Conservation (phyloP, 1,140 invertebrate species). For the Choristoneura fumiferana region DNA sequence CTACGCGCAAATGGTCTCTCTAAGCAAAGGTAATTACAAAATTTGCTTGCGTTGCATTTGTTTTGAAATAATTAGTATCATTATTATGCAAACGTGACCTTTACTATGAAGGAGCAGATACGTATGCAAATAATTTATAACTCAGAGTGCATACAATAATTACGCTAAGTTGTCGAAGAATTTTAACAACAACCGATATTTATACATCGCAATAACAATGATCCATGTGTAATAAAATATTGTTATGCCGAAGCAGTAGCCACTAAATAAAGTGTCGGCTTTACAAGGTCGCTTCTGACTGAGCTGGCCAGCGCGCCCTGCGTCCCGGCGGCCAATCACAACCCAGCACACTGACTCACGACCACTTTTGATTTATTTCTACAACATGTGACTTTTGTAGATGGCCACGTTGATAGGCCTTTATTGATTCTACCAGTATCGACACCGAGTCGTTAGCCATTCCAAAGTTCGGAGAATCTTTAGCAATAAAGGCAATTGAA, state of each 20-base stretch:
- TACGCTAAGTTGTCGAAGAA: neutral
- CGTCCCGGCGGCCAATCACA: neutral
- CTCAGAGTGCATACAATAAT: too few species aligned
- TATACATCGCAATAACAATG: conserved; percentile 1
- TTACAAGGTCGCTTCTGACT: conserved; percentile 13
- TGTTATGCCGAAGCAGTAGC: conserved; percentile 2
- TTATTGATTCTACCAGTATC: neutral
- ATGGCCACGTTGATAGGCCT: conserved; percentile 1
- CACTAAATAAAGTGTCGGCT: neutral
- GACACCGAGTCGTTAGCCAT: too few species aligned
- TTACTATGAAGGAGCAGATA: too few species aligned
- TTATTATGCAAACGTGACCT: neutral
- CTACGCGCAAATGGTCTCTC: too few species aligned
- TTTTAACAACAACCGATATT: neutral
- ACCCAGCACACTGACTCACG: neutral
- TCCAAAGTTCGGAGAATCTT: too few species aligned
- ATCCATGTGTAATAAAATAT: neutral
- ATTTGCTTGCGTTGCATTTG: neutral
- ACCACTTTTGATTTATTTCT: conserved; percentile 13
- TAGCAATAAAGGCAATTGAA: too few species aligned
- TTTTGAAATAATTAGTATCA: neutral
- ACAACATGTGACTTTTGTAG: conserved; percentile 14
- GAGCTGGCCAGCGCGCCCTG: neutral
- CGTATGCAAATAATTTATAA: too few species aligned
- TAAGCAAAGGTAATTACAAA: too few species aligned